These are phyloP conservation scores for Oryzias woworae DNA, from an alignment of 2,113 vertebrate species.

Conservation along the genomic window DNA sequence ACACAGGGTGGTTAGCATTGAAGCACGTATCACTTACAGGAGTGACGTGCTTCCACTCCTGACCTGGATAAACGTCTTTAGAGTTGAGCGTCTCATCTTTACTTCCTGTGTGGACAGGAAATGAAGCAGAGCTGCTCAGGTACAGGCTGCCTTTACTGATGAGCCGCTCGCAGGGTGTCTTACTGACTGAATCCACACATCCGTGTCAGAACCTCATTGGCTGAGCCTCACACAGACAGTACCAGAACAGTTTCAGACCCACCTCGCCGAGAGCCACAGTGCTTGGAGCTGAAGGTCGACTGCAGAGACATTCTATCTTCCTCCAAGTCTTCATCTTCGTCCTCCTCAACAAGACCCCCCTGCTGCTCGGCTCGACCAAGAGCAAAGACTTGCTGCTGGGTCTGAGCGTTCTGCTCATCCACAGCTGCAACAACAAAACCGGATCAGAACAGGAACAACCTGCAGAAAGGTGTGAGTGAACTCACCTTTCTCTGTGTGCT, in stretches of 20 bases:
- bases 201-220: background rate
- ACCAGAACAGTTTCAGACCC: background rate
- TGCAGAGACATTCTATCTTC: conserved; percentile 76
- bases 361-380: conserved; percentile 73
- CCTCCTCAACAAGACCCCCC: conserved; percentile 67
- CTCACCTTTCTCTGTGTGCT: conserved; percentile 93
- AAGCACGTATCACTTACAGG: background rate
- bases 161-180: conserved; percentile 88
- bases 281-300: conserved; percentile 75
- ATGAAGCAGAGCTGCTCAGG: conserved; percentile 85
- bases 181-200: conserved; percentile 74
- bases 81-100: conserved; percentile 87
- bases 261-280: conserved; percentile 83
- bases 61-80: conserved; percentile 91
- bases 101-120: conserved; percentile 86
- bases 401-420: conserved; percentile 96
- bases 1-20: too few species aligned
- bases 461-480: background rate
- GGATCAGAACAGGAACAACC: background rate
- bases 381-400: conserved; percentile 81
- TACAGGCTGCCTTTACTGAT: conserved; percentile 86
- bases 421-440: conserved; percentile 79
- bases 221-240: background rate
- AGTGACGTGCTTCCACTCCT: background rate
- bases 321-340: conserved; percentile 76